Percentiles rank a stretch among this genome's conserved stretches.
These are phyloP conservation scores for Capitella teleta DNA, from an alignment of 1,140 invertebrate genomes.

Conservation along the genomic window DNA sequence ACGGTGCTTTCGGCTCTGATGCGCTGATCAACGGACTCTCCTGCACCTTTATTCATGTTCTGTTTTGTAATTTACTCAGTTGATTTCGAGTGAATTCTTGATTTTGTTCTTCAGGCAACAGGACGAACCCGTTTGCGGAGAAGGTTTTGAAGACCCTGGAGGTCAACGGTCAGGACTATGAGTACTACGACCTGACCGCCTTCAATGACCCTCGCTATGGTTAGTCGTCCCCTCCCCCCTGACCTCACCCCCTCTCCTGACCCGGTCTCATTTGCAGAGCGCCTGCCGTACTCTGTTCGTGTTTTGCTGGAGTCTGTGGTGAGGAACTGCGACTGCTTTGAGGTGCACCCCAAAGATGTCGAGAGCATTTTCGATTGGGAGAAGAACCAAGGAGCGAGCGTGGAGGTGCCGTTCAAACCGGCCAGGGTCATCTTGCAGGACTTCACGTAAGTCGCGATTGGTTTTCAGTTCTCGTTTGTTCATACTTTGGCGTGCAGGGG, in stretches of 20 bases:
- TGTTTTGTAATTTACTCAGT: too few species aligned
- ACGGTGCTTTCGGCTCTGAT: too few species aligned
- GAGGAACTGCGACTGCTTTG: conserved; percentile 91
- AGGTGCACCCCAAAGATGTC: conserved; percentile 71
- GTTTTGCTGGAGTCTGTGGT: conserved; percentile 89
- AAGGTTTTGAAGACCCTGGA: conserved; percentile 55
- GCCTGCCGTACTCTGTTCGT: conserved; percentile 83
- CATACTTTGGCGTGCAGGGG: conserved; percentile 79
- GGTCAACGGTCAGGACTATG: conserved; percentile 54
- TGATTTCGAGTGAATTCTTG: too few species aligned
- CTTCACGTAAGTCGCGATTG: conserved; percentile 34
- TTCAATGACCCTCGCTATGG: conserved; percentile 62
- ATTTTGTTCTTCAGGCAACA: too few species aligned
- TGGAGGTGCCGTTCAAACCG: conserved; percentile 94
- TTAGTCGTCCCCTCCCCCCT: conserved; percentile 42
- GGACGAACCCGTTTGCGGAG: conserved; percentile 59
- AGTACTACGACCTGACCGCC: conserved; percentile 62
- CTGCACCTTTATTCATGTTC: too few species aligned
- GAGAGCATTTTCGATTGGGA: conserved; percentile 87
- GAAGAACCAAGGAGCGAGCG: conserved; percentile 59
- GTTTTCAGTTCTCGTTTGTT: too few species aligned
- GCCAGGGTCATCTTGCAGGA: conserved; percentile 89
- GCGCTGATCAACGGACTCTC: too few species aligned
- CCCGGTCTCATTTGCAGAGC: conserved; percentile 26
- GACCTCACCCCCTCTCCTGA: background rate